phyloP scores from a whole-genome alignment of 2,113 vertebrate species.

The Diadophis punctatus region DNA sequence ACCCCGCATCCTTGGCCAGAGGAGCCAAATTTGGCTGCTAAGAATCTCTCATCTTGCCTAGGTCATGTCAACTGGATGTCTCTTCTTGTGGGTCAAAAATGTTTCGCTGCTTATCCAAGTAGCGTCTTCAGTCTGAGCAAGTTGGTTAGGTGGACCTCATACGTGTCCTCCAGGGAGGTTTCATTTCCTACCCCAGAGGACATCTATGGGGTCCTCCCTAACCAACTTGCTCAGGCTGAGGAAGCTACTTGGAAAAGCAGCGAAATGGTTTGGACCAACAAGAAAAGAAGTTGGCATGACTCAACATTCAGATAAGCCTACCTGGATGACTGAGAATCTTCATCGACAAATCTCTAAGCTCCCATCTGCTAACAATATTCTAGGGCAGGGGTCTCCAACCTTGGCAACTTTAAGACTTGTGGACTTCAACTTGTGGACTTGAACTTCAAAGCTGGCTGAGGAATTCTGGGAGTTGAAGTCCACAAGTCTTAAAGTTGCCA shows the following conservation, averaged over 20 bases:
- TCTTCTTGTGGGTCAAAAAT: background rate
- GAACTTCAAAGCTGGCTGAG: no score
- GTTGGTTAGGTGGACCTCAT: background rate
- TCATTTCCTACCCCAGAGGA: background rate
- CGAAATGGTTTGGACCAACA: background rate
- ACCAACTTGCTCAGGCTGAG: background rate
- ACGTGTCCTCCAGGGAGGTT: background rate
- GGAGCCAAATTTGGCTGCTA: background rate
- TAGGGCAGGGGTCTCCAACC: no score
- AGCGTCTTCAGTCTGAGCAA: background rate
- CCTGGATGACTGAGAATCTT: background rate
- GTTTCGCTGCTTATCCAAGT: background rate
- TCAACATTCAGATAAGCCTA: background rate
- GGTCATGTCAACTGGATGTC: background rate
- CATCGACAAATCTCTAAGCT: background rate
- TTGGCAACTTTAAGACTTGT: no score
- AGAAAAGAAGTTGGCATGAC: background rate
- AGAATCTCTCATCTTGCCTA: background rate
- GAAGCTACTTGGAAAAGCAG: background rate
- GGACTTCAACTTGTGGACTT: no score
- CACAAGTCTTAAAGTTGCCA: no score
- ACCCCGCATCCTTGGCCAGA: background rate
- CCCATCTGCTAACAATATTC: background rate
- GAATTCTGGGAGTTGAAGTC: no score
- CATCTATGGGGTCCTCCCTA: background rate